These are phyloP conservation scores for Malurus alboscapulatus DNA, from an alignment of 2,113 vertebrate species.

Conservation along the genomic window DNA sequence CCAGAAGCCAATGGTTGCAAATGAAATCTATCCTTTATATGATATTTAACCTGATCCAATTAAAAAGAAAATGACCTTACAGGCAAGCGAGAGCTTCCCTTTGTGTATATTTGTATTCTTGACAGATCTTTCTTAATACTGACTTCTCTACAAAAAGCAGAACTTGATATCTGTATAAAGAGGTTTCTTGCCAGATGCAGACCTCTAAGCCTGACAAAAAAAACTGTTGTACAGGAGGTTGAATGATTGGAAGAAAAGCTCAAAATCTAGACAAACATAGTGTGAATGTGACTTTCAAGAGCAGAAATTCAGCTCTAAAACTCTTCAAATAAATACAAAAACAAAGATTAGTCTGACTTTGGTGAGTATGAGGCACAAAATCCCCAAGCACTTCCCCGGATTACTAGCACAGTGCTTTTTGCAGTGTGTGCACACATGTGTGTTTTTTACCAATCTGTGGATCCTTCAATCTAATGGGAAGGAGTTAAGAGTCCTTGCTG, in stretches of 20 bases:
- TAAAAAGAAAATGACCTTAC: conserved; percentile 4
- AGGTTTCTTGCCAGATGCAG: conserved; percentile 1
- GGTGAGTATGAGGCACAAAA: conserved; percentile 47
- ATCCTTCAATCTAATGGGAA: conserved; percentile 72
- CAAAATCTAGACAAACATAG: conserved; percentile 38
- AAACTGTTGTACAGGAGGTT: conserved; percentile 32
- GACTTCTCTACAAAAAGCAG: not conserved
- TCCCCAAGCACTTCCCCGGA: conserved; percentile 25
- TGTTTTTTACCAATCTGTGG: conserved; percentile 63
- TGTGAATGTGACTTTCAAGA: conserved; percentile 17
- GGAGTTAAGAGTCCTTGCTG: conserved; percentile 72
- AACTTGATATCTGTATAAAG: conserved; percentile 15
- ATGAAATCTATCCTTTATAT: not conserved
- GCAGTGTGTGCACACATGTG: not conserved
- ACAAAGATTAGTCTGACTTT: conserved; percentile 47
- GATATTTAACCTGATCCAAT: not conserved
- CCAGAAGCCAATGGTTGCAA: not conserved
- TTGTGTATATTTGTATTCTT: conserved; percentile 28
- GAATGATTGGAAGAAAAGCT: conserved; percentile 35
- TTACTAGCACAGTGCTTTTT: conserved; percentile 43
- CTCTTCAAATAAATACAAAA: conserved; percentile 50
- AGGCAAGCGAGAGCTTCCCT: not conserved
- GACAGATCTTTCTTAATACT: not conserved
- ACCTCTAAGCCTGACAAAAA: conserved; percentile 32
- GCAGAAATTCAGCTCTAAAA: conserved; percentile 34